Percentiles rank a stretch among this genome's conserved stretches.
Evolutionary conservation across 2,113 vertebrate genomes (phyloP).

Genomic region (Climacteris rufus): DNA sequence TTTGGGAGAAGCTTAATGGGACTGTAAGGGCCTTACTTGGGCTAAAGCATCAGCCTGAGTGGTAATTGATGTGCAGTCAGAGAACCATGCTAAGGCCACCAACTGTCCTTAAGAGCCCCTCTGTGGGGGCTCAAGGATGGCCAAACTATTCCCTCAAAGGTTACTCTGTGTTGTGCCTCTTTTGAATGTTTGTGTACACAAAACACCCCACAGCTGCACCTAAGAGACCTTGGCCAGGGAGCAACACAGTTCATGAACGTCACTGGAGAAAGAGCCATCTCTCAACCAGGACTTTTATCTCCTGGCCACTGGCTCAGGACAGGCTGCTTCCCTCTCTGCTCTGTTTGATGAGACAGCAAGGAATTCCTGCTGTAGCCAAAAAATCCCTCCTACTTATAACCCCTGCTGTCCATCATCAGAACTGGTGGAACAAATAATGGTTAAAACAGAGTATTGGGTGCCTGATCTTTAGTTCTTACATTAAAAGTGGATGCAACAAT

Average conservation of each 20-base stretch:
- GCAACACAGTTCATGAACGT: background rate
- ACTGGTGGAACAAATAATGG: background rate
- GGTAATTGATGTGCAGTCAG: background rate
- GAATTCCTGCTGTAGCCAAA: background rate
- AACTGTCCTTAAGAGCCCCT: background rate
- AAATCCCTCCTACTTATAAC: background rate
- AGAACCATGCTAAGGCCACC: background rate
- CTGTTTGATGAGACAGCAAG: background rate
- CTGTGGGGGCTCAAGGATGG: rapidly evolving
- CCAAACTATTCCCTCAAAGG: background rate
- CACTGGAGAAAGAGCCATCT: rapidly evolving
- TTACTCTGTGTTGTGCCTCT: background rate
- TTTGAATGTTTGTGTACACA: background rate
- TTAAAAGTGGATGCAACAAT: background rate
- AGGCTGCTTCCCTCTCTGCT: background rate
- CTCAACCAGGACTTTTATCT: background rate
- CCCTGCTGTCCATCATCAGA: background rate
- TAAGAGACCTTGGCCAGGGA: background rate
- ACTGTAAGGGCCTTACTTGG: background rate
- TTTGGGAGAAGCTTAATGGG: background rate
- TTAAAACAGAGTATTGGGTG: background rate
- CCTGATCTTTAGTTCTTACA: background rate
- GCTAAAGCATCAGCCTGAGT: background rate
- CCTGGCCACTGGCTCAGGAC: background rate
- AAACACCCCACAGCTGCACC: no score